Percentiles rank a stretch among this genome's conserved stretches.
phyloP scores from a whole-genome alignment of 2,888 invertebrate species.

The Oscheius sp. region DNA sequence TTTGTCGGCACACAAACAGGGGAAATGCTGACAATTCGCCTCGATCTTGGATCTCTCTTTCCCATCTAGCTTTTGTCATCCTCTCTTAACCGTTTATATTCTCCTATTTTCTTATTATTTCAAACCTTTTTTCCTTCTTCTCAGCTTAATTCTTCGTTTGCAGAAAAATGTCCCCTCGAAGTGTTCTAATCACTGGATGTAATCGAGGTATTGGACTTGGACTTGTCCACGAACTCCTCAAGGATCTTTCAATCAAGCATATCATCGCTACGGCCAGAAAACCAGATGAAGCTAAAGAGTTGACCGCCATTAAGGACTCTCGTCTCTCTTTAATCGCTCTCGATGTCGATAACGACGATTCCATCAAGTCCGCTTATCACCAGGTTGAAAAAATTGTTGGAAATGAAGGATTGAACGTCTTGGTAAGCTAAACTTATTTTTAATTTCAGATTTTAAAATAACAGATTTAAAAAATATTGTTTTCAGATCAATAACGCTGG shows the following conservation, averaged over 20 bases:
- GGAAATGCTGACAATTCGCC: neutral
- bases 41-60: neutral
- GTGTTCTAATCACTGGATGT: conserved; percentile 29
- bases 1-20: too few relatives aligned
- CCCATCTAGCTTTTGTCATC: neutral
- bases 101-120: neutral
- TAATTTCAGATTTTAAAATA: too few relatives aligned
- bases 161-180: conserved; percentile 28
- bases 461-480: too few relatives aligned
- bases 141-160: neutral
- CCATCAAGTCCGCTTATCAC: conserved; percentile 16
- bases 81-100: neutral
- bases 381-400: conserved; percentile 28
- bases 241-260: conserved; percentile 22
- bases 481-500: conserved; percentile 31
- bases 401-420: conserved; percentile 17
- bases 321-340: conserved; percentile 19
- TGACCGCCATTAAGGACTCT: conserved; percentile 14
- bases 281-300: conserved; percentile 23
- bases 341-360: conserved; percentile 27
- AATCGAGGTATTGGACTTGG: conserved; percentile 32
- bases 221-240: conserved; percentile 18
- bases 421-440: too few relatives aligned
- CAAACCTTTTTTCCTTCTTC: neutral
- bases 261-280: conserved; percentile 28